phyloP scores from a whole-genome alignment of 1,140 invertebrate species.

The Apocrypta bakeri region DNA sequence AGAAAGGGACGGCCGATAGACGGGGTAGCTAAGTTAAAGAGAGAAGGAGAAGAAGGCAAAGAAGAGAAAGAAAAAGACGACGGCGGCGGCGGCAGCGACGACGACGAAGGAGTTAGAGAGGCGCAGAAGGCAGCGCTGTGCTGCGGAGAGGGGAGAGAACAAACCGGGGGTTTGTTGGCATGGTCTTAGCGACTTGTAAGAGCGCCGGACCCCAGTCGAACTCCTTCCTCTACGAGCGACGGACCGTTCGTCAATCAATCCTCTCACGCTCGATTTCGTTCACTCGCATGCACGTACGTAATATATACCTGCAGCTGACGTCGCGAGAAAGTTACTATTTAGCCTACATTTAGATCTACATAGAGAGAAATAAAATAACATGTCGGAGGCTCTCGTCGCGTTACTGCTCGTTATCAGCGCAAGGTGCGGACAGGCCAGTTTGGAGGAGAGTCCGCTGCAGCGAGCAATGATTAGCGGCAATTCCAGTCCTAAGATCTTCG shows the following conservation, averaged over 20 bases:
- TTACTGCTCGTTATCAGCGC: conserved; percentile 49
- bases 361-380: not conserved
- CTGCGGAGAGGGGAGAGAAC: conserved; percentile 45
- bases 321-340: too few species aligned
- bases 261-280: not conserved
- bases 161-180: conserved; percentile 39
- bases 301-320: too few species aligned
- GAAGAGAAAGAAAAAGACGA: not conserved
- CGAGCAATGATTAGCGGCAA: conserved; percentile 50
- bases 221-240: conserved; percentile 64
- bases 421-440: conserved; percentile 25
- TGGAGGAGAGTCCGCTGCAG: conserved; percentile 45
- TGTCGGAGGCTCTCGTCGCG: conserved; percentile 48
- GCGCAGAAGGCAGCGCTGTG: conserved; percentile 33
- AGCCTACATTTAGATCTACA: too few species aligned
- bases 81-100: not conserved
- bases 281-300: too few species aligned
- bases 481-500: conserved; percentile 60
- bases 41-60: not conserved
- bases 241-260: conserved; percentile 56
- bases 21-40: not conserved
- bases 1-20: not conserved
- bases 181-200: conserved; percentile 25
- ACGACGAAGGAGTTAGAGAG: conserved; percentile 16
- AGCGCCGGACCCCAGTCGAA: conserved; percentile 65